Conservation (phyloP, 2,888 invertebrate species). For the Andrena minutula region DNA sequence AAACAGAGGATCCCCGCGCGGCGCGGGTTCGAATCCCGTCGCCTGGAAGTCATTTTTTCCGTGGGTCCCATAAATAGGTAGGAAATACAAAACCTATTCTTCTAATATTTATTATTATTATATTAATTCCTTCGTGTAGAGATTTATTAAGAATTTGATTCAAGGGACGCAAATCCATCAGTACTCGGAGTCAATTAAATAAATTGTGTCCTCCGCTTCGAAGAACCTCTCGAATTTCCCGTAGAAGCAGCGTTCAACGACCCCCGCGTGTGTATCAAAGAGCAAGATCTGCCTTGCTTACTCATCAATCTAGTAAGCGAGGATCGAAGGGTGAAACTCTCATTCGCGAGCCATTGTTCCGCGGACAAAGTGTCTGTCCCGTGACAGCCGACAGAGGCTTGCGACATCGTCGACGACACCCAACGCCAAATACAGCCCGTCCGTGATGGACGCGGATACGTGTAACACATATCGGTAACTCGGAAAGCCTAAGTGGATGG, state of each 20-base stretch:
- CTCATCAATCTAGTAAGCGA: not conserved
- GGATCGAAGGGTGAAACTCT: constrained; percentile 12
- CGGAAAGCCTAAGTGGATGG: constrained; percentile 38
- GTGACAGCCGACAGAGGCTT: constrained; percentile 38
- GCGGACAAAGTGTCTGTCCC: constrained; percentile 17
- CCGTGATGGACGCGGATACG: not conserved
- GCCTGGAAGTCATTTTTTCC: no score
- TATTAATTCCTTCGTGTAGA: no score
- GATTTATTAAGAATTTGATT: no score
- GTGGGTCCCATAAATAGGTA: no score
- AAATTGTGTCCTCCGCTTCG: not conserved
- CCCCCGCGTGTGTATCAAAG: not conserved
- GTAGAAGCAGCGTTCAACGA: not conserved
- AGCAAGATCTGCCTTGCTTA: not conserved
- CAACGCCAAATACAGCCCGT: constrained; percentile 34
- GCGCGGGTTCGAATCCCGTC: no score
- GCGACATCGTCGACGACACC: constrained; percentile 41
- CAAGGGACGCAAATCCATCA: no score
- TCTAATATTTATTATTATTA: no score
- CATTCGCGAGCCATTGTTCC: constrained; percentile 27
- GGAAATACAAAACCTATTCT: no score
- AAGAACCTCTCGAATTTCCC: not conserved
- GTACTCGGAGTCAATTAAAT: no score
- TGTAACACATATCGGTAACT: constrained; percentile 10
- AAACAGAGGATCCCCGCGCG: no score